Conservation (phyloP, 2,888 invertebrate species). For the Melitaea athalia region DNA sequence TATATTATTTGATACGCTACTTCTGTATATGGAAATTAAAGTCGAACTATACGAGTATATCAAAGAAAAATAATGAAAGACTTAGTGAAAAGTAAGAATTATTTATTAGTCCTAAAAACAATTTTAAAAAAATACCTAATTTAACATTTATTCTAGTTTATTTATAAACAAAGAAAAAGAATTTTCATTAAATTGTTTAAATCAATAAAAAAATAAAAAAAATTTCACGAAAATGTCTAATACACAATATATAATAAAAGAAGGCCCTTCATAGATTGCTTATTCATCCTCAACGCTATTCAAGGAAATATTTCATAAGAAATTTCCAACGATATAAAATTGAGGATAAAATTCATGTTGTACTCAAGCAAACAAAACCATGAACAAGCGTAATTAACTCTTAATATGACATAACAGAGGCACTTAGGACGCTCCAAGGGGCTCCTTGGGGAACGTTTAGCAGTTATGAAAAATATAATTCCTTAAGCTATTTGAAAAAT, state of each 20-base stretch:
- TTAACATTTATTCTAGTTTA: too few relatives aligned
- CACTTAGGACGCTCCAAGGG: constrained; percentile 45
- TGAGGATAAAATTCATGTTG: constrained; percentile 49
- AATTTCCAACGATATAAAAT: constrained; percentile 11
- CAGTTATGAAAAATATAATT: constrained; percentile 31
- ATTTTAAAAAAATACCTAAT: too few relatives aligned
- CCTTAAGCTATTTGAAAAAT: constrained; percentile 28
- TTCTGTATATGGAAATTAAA: too few relatives aligned
- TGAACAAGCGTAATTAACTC: constrained; percentile 60
- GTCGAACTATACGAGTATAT: too few relatives aligned
- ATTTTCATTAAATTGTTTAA: not conserved
- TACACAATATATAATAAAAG: constrained; percentile 3
- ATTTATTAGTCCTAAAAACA: too few relatives aligned
- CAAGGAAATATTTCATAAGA: constrained; percentile 27
- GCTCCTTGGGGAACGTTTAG: constrained; percentile 35
- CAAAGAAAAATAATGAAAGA: too few relatives aligned
- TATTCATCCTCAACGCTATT: constrained; percentile 2
- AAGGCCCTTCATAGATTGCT: not conserved
- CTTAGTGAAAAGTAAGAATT: too few relatives aligned
- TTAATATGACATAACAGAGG: constrained; percentile 57
- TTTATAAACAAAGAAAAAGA: not conserved
- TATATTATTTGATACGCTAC: too few relatives aligned
- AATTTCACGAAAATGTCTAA: not conserved
- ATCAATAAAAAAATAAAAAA: not conserved
- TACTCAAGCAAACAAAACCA: constrained; percentile 54